Evolutionary conservation across 2,888 invertebrate species (phyloP).

Genomic region (Brachylomia viminalis): DNA sequence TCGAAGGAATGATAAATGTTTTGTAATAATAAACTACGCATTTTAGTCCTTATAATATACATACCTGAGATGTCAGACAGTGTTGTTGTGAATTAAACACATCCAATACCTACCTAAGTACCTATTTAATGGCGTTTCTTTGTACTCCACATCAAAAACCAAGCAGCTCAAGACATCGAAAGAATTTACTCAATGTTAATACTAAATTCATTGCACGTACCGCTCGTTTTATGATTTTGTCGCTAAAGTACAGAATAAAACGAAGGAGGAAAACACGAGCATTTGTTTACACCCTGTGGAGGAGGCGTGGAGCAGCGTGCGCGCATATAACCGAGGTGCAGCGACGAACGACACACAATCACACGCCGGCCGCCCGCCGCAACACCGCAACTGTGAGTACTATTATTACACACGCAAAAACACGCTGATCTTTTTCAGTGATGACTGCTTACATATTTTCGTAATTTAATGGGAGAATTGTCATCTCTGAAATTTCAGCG

Average conservation of each 20-base stretch:
- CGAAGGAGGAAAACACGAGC: slow-evolving; percentile 68
- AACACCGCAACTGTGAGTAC: slow-evolving; percentile 84
- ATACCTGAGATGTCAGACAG: neutral
- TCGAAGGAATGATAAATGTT: neutral
- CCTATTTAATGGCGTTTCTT: neutral
- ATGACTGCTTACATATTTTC: neutral
- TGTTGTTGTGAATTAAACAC: neutral
- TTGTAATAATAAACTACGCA: neutral
- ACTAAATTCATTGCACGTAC: slow-evolving; percentile 38
- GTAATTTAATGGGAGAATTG: neutral
- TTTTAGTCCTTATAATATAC: neutral
- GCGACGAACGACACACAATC: slow-evolving; percentile 77
- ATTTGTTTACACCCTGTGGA: slow-evolving; percentile 80
- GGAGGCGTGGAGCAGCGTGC: slow-evolving; percentile 69
- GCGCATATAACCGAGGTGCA: slow-evolving; percentile 85
- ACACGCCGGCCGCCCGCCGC: slow-evolving; percentile 77
- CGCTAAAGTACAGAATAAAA: slow-evolving; percentile 54
- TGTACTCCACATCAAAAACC: neutral
- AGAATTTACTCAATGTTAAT: slow-evolving; percentile 15
- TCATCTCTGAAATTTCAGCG: neutral
- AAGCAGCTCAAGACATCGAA: neutral
- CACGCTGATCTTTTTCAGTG: slow-evolving; percentile 13
- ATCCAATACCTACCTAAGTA: neutral
- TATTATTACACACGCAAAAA: slow-evolving; percentile 27
- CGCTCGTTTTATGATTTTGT: slow-evolving; percentile 21